Base-by-base conservation (phyloP, 2,888 invertebrate genomes). In the Caenorhabditis afra region DNA sequence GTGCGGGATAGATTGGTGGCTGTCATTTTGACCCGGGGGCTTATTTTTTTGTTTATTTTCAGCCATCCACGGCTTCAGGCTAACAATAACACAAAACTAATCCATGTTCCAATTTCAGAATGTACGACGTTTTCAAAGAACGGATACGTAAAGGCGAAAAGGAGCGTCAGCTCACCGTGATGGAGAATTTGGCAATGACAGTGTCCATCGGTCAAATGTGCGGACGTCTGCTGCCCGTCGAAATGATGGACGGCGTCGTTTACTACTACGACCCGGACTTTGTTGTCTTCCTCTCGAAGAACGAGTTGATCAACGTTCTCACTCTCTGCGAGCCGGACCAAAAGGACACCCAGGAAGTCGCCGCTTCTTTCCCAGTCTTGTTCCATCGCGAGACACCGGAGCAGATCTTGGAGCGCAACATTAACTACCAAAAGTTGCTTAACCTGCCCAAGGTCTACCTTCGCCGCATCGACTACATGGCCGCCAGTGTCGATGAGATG, bases 1-100 rank as follows among this genome's bases (percentile, higher is more conserved):
- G 79, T 79, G 74, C 79, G 79, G 79, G 79, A 79, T 45, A 45
- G 79, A 78, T 47, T 71, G 78, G 44, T 58, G 18, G 62, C 57
- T 76, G 62, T 23, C 18, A n/a, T 53, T 65, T 61, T 18, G 18
- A 22, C 41, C 23, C 23, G 37, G 39, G 47, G 22, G 14, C 4
- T 22, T 41, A 45, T 18, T 1, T 44, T 3, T 20, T 1, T 7
- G 22, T 20, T 22, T 11, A 49, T n/a, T n/a, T n/a, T n/a, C n/a
- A n/a, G n/a, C n/a, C n/a, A n/a, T n/a, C 3, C 4, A 20, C 4
- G 20, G 11, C 10, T 49, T n/a, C n/a, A n/a, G n/a, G n/a, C n/a
- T n/a, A n/a, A n/a, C n/a, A n/a, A n/a, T n/a, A n/a, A n/a, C n/a
- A n/a, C n/a, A 8, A 8, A 49, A 49, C 2, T 47, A 16, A 8